Conservation (phyloP, 2,797 vertebrate species). For the Sciurus vulgaris region DNA sequence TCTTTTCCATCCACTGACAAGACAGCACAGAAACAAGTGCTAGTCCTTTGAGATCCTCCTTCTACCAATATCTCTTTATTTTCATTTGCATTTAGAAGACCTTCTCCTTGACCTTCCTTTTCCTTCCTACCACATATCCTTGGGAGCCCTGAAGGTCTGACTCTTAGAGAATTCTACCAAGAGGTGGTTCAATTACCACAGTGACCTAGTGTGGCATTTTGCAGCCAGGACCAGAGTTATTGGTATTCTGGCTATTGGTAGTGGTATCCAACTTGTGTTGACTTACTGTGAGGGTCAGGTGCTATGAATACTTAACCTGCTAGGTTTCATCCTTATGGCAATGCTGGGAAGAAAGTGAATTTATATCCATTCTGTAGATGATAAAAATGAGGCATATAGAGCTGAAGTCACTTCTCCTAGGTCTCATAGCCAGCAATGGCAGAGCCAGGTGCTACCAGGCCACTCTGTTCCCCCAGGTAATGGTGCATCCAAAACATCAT, state of each 20-base stretch:
- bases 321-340: neutral
- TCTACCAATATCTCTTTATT: neutral
- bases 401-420: conserved; percentile 1
- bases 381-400: neutral
- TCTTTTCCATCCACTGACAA: neutral
- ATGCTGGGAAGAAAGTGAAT: neutral
- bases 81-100: conserved; percentile 24
- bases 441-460: neutral
- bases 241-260: neutral
- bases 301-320: neutral
- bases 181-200: neutral
- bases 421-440: neutral
- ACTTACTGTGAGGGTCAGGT: neutral
- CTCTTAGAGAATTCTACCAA: neutral
- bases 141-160: neutral
- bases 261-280: neutral
- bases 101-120: neutral
- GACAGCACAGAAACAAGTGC: neutral
- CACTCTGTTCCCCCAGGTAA: neutral
- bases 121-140: neutral
- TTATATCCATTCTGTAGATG: neutral
- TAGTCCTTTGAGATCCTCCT: neutral
- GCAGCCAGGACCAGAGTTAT: neutral
- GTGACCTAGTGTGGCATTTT: neutral
- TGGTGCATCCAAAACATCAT: neutral